Percentiles rank a stretch among this genome's conserved stretches.
These are phyloP conservation scores for Zophobas morio DNA, from an alignment of 1,140 invertebrate genomes.

Conservation along the genomic window DNA sequence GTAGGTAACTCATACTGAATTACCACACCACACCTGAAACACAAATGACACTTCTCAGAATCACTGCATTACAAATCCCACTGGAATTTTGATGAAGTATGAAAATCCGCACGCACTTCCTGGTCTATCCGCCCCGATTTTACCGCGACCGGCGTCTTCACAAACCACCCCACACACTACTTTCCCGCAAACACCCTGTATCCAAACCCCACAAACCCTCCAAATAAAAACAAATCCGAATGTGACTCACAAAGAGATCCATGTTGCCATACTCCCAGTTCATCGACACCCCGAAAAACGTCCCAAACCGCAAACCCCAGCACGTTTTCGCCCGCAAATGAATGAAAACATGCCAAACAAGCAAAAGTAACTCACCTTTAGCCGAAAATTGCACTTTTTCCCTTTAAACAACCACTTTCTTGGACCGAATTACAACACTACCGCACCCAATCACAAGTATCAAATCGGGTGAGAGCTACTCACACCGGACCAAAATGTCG, in stretches of 20 bases:
- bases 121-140: too few species aligned
- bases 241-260: constrained; percentile 35
- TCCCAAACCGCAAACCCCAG: neutral
- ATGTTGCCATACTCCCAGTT: constrained; percentile 49
- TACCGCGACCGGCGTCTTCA: too few species aligned
- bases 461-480: constrained; percentile 9
- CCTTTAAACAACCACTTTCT: constrained; percentile 43
- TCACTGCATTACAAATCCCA: constrained; percentile 28
- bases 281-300: constrained; percentile 52
- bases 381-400: constrained; percentile 54
- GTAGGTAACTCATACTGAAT: constrained; percentile 83
- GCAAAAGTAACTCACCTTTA: constrained; percentile 49
- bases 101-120: too few species aligned
- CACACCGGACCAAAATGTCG: constrained; percentile 12
- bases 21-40: constrained; percentile 63
- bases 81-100: neutral
- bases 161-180: too few species aligned
- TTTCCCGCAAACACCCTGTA: too few species aligned
- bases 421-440: constrained; percentile 45
- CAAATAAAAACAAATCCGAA: constrained; percentile 14
- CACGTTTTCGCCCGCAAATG: neutral
- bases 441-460: constrained; percentile 55
- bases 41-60: constrained; percentile 14
- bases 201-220: neutral
- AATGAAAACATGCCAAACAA: constrained; percentile 14